Base-by-base conservation (phyloP, 2,113 vertebrate genomes). In the Otocyon megalotis region DNA sequence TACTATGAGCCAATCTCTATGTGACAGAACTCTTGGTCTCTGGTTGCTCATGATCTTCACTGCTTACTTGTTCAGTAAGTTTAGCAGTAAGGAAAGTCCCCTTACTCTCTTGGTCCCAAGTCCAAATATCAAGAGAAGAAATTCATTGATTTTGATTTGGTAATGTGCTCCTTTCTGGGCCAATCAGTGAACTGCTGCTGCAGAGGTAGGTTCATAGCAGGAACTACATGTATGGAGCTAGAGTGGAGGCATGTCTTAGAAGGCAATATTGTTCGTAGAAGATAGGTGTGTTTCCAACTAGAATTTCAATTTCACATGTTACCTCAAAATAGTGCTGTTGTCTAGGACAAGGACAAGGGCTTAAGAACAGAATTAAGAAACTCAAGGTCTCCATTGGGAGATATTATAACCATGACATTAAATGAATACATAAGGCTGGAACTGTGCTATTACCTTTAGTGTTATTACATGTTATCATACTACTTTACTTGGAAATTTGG, bases 401-500 rank as follows among this genome's bases (percentile, higher is more conserved):
- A 69, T 91, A 17, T 88, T 84, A 32, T 80, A 94, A 77, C 7
- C 19, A 53, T 80, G 37, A 84, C 28, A 43, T 72, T 43, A 54
- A 67, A 62, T 30, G 88, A 62, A 43, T 83, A 43, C 8, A 24
- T 56, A 60, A 69, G 43, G 26, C 50, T 16, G 65, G 87, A 88
- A 28, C 12, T 58, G 62, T 60, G n/a, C 28, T 26, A 0, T 14
- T 14, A 48, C 30, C 58, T 63, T 62, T 60, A 32, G 22, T 63
- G 26, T 50, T 81, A 48, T 43, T 24, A 24, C 60, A 32, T 35
- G 26, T 83, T 72, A 53, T 53, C 32, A 32, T 82, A 35, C 63
- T 62, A 28, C 63, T 95, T 93, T 96, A 50, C 77, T 85, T 85
- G 63, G 22, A 93, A 85, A 62, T 88, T 79, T 81, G 83, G 15